Evolutionary conservation across 2,888 invertebrate genomes (phyloP).

Genomic region (Eupithecia insigniata): DNA sequence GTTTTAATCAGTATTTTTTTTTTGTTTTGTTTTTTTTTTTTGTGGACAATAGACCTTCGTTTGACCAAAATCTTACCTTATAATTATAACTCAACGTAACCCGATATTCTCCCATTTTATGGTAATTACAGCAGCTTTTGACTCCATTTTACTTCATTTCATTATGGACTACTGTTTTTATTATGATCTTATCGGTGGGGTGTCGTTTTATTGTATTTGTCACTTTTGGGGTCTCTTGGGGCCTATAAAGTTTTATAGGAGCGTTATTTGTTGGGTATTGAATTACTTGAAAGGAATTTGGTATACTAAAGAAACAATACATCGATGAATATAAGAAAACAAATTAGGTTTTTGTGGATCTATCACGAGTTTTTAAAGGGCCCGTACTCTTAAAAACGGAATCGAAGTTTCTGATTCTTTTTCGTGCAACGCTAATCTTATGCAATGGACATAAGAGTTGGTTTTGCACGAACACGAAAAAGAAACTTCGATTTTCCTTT

Average conservation of each 20-base stretch:
- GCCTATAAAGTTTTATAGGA: constrained; percentile 22
- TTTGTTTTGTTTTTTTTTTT: too few relatives aligned
- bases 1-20: too few relatives aligned
- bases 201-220: constrained; percentile 25
- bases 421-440: too few relatives aligned
- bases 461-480: too few relatives aligned
- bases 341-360: not conserved
- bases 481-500: too few relatives aligned
- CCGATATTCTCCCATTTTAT: constrained; percentile 21
- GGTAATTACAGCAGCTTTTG: constrained; percentile 15
- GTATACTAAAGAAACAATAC: not conserved
- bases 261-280: constrained; percentile 15
- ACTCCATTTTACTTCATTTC: not conserved
- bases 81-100: constrained; percentile 15
- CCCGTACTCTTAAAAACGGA: too few relatives aligned
- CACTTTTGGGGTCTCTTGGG: constrained; percentile 5
- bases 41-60: too few relatives aligned
- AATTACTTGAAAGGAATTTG: not conserved
- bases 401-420: too few relatives aligned
- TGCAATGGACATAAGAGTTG: too few relatives aligned
- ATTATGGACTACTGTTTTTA: constrained; percentile 32
- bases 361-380: not conserved
- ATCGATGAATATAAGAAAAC: not conserved
- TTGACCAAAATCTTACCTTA: too few relatives aligned
- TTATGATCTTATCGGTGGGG: constrained; percentile 25